Base-by-base conservation (phyloP, 1,140 invertebrate species). In the Temnothorax longispinosus region DNA sequence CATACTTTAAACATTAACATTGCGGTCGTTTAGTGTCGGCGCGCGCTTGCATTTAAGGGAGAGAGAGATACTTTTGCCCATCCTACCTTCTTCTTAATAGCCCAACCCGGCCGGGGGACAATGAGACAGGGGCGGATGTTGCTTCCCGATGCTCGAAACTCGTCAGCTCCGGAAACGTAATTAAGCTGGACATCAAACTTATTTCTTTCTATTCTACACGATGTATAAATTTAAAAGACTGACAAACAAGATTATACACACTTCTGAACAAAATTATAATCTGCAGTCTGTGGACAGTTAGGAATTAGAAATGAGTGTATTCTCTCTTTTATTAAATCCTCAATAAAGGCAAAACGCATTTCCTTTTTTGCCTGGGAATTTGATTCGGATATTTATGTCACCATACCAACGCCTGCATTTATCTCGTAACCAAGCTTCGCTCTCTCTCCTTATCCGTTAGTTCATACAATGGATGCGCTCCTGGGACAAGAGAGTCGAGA, bases 1-100 rank as follows among this genome's bases (percentile, higher is more conserved):
- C 89, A 90, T 90, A 90, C 85, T 87, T 91, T 91, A 87, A 80
- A 91, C 89, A 91, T 91, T 91, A 91, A 91, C 84, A 88, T 88
- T 82, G 82, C 74, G 27, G 62, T 85, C 75, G 88, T 89, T 88
- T 50, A 78, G 58, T 77, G 86, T 87, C 86, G 54, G 21, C 11
- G 41, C 41, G 38, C 85, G 56, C 54, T 69, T 69, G 11, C 69
- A 32, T 89, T 84, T 84, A 50, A 27, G 47, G 10, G 27, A 60
- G 27, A 58, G 18, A 21, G 21, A 21, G 27, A 58, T 13, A 62
- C 54, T 88, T 60, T 90, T 82, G 50, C 21, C 21, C 18, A 52
- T 71, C 15, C 10, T 35, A 21, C 38, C 64, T 56, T 80, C n/a
- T 35, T 69, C 38, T 60, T 90, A 90, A 90, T 81, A 69, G 81